These are phyloP conservation scores for Gandaritis pyraliata DNA, from an alignment of 2,888 invertebrate genomes.

Conservation along the genomic window DNA sequence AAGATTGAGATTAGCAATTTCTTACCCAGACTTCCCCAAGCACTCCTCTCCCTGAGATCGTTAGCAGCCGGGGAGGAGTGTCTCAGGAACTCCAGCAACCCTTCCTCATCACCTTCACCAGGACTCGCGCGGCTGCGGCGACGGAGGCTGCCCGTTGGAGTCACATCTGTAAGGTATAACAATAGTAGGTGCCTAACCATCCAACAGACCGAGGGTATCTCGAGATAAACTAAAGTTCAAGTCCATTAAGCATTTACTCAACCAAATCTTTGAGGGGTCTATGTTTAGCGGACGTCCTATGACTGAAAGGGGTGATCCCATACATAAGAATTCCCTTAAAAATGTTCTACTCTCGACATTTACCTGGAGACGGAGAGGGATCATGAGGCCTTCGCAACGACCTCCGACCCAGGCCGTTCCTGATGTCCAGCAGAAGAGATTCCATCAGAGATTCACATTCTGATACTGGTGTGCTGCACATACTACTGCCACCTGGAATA, in stretches of 20 bases:
- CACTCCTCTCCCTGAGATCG: conserved; percentile 89
- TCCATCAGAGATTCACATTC: conserved; percentile 91
- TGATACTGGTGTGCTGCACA: conserved; percentile 89
- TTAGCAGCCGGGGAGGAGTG: conserved; percentile 89
- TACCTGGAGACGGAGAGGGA: conserved; percentile 74
- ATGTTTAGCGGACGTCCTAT: too few relatives aligned
- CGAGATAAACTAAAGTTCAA: too few relatives aligned
- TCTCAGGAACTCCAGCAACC: conserved; percentile 93
- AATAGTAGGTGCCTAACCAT: not conserved
- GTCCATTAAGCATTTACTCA: too few relatives aligned
- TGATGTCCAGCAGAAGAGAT: conserved; percentile 90
- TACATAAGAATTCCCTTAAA: too few relatives aligned
- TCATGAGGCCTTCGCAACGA: conserved; percentile 71
- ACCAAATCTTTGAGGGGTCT: too few relatives aligned
- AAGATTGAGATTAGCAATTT: too few relatives aligned
- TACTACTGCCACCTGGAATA: conserved; percentile 71
- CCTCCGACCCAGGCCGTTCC: conserved; percentile 85
- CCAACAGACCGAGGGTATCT: too few relatives aligned
- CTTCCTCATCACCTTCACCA: conserved; percentile 88
- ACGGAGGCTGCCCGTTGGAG: conserved; percentile 94
- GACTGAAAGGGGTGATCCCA: too few relatives aligned
- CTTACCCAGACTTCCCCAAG: conserved; percentile 93
- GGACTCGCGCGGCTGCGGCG: conserved; percentile 92
- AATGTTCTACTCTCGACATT: too few relatives aligned
- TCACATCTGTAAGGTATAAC: conserved; percentile 85